Evolutionary conservation across 2,113 vertebrate species (phyloP), one percentile per base, ranked within the genome.

Genomic region (Dunckerocampus dactyliophorus): DNA sequence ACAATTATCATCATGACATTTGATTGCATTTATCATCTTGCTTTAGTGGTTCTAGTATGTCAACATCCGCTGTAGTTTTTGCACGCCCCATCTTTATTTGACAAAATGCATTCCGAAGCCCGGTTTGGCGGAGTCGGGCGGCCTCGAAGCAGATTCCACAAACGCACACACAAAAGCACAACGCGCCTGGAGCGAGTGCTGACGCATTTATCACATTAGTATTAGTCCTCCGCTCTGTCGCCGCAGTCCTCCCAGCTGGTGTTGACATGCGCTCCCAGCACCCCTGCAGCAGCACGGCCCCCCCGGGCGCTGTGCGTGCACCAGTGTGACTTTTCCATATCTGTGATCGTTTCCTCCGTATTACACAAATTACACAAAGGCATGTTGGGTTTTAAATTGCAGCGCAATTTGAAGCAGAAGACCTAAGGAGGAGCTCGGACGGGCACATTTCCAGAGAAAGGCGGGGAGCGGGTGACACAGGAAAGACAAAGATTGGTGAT

Each of bases 141-240:
- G 72, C 73, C 37, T 74, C 46, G 3, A 8, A 71, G 76, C 69
- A 60, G 3, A 73, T 60, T 62, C 68, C 19, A 34, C 67, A 76
- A 63, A 69, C 63, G 50, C 69, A 60, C 69, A 74, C 65, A 62
- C 59, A 69, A 76, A 76, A 69, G 59, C 49, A 71, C 69, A 64
- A 66, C 69, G 69, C 59, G 81, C 79, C 80, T n/a, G 70, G 48
- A 86, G 84, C 79, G 77, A 88, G 79, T 47, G 67, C 85, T 88
- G 88, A 87, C 69, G 65, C 87, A 88, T 90, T 89, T 90, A 90
- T 89, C 89, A 89, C 87, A 90, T 92, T 87, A 90, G 90, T 87
- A 89, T 87, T 84, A 89, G 85, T 79, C 76, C 79, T 75, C 79
- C 77, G 90, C 81, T 80, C 80, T 89, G 87, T 89, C 85, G 80